These are phyloP conservation scores for Isurus oxyrinchus DNA, from an alignment of 2,113 vertebrate genomes.

Conservation along the genomic window DNA sequence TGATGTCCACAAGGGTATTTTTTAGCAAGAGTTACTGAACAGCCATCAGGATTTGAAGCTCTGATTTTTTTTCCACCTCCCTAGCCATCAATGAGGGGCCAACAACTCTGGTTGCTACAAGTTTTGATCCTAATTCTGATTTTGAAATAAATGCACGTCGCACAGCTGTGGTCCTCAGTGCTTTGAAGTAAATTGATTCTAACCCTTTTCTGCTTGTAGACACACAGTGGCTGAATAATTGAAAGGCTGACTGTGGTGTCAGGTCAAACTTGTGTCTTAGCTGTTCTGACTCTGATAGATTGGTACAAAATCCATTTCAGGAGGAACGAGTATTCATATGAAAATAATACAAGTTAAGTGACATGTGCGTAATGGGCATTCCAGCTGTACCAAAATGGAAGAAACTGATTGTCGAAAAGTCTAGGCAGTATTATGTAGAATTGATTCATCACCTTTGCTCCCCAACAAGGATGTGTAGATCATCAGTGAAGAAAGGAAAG, in stretches of 20 bases:
- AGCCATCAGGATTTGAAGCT: not conserved
- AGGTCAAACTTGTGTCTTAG: not conserved
- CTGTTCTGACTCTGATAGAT: not conserved
- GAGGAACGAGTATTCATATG: not conserved
- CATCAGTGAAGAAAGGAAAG: not conserved
- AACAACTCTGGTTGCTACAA: not conserved
- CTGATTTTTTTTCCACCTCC: not conserved
- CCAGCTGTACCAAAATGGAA: not conserved
- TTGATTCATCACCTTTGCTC: slow-evolving; percentile 31
- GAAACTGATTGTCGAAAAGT: not conserved
- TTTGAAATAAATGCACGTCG: not conserved
- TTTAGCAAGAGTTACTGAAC: not conserved
- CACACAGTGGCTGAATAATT: not conserved
- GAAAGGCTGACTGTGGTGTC: not conserved
- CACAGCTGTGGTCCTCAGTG: not conserved
- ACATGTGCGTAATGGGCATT: not conserved
- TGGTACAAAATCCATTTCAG: not conserved
- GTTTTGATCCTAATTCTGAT: not conserved
- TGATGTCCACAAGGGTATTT: not conserved
- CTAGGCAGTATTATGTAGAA: not conserved
- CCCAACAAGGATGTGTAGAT: not conserved
- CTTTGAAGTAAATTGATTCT: not conserved
- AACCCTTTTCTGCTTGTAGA: not conserved
- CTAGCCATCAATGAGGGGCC: not conserved
- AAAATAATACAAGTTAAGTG: not conserved